A percentile compares a stretch with the other conserved stretches of the same genome.
Evolutionary conservation across 2,888 invertebrate species (phyloP).

Genomic region (Synanthedon vespiformis): DNA sequence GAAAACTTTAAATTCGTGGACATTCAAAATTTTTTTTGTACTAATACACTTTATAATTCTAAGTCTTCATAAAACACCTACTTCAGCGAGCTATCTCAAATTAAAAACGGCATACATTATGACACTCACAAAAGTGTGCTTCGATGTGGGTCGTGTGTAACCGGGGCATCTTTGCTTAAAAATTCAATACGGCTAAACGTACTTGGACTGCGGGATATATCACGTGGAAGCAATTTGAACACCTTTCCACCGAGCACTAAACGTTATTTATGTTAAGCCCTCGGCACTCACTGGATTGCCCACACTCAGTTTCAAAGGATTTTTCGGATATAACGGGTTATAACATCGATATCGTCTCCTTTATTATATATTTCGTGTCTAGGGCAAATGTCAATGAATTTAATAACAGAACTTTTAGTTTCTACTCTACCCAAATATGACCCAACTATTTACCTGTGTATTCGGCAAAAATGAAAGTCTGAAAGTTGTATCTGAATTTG

Average conservation of each 20-base stretch:
- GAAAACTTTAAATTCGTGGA: too few relatives aligned
- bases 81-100: slow-evolving; percentile 31
- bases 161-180: slow-evolving; percentile 45
- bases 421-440: too few relatives aligned
- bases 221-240: slow-evolving; percentile 65
- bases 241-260: slow-evolving; percentile 59
- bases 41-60: slow-evolving; percentile 6
- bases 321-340: slow-evolving; percentile 15
- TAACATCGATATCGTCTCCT: background rate
- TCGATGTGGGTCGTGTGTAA: slow-evolving; percentile 3
- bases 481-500: too few relatives aligned
- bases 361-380: too few relatives aligned
- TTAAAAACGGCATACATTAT: slow-evolving; percentile 29
- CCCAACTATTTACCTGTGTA: too few relatives aligned
- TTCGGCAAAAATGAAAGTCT: too few relatives aligned
- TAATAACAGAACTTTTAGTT: too few relatives aligned
- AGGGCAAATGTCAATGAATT: too few relatives aligned
- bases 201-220: slow-evolving; percentile 53
- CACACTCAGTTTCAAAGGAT: slow-evolving; percentile 51
- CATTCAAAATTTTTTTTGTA: too few relatives aligned
- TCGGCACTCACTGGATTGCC: slow-evolving; percentile 54
- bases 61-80: slow-evolving; percentile 31
- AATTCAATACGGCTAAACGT: slow-evolving; percentile 60
- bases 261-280: slow-evolving; percentile 65
- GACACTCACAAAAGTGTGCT: slow-evolving; percentile 19